These are phyloP conservation scores for Darwinula stevensoni DNA, from an alignment of 2,888 invertebrate genomes.

Conservation along the genomic window DNA sequence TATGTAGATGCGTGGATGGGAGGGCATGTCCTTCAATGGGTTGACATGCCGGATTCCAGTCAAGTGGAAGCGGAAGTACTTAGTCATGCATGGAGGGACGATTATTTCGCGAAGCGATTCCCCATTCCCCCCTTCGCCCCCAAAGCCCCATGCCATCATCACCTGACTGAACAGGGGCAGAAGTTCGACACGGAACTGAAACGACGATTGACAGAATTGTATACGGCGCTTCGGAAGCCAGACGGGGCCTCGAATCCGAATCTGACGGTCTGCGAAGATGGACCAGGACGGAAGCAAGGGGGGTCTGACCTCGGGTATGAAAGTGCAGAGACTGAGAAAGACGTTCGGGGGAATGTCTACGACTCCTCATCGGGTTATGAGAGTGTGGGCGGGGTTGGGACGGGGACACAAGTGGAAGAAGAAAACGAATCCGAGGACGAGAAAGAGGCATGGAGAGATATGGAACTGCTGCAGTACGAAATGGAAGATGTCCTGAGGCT, in stretches of 20 bases:
- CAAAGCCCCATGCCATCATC: neutral
- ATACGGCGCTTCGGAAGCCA: neutral
- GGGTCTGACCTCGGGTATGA: neutral
- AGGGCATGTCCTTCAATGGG: too few species aligned
- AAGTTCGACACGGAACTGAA: neutral
- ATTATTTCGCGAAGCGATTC: conserved; percentile 1
- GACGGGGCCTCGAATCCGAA: conserved; percentile 1
- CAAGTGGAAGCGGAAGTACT: neutral
- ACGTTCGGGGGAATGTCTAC: too few species aligned
- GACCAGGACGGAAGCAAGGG: neutral
- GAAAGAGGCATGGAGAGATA: neutral
- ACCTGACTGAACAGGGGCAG: neutral
- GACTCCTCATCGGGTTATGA: neutral
- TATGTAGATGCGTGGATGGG: too few species aligned
- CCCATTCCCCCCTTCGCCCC: neutral
- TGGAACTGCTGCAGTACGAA: conserved; percentile 17
- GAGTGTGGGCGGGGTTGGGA: neutral
- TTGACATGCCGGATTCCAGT: neutral
- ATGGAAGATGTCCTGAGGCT: conserved; percentile 22
- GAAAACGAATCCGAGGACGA: too few species aligned
- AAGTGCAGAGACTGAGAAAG: too few species aligned
- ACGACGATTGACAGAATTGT: neutral
- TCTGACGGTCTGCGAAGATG: neutral
- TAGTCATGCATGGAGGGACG: neutral
- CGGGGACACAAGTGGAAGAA: too few species aligned